Base-by-base conservation (phyloP, 2,797 vertebrate species). In the Lithobates sylvaticus region DNA sequence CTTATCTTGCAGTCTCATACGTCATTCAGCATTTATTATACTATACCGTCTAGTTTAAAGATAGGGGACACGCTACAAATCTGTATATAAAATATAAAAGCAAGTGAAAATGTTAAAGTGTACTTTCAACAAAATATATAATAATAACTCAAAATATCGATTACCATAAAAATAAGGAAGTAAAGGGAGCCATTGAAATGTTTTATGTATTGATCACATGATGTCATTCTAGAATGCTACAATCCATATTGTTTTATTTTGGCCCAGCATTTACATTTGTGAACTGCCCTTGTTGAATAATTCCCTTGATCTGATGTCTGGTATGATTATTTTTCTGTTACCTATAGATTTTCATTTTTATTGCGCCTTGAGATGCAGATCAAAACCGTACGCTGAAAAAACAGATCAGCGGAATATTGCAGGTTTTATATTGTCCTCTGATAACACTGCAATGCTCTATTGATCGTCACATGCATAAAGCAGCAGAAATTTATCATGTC, bases 401-500 rank as follows among this genome's bases (percentile, higher is more conserved):
- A 26, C 61, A 70, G 77, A 69, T 79, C 15, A 79, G 39, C 39
- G 42, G 67, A 54, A 42, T 58, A 72, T 81, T 81, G 34, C 69
- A 81, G 79, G 61, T 58, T 81, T 81, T 72, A 71, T 81, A 81
- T 54, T 72, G 78, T 71, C 50, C 68, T 72, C 69, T 73, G 79
- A 58, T 81, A 72, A 71, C 79, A 61, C 79, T 81, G 69, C 69
- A 81, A 61, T 81, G 79, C 69, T 81, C 79, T 81, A 81, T 81
- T 61, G 79, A 81, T 81, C 69, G 68, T 73, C 69, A 73, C 27
- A 81, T 81, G 79, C 79, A 81, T 73, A 72, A 81, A 72, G 79
- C 79, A 42, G n/a, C 50, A 73, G 29, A 81, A 36, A 73, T 64
- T 39, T 81, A 54, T 81, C 69, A 73, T 81, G 69, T 81, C 68